Evolutionary conservation across 2,113 vertebrate species (phyloP).

Genomic region (Aspidoscelis tigris): DNA sequence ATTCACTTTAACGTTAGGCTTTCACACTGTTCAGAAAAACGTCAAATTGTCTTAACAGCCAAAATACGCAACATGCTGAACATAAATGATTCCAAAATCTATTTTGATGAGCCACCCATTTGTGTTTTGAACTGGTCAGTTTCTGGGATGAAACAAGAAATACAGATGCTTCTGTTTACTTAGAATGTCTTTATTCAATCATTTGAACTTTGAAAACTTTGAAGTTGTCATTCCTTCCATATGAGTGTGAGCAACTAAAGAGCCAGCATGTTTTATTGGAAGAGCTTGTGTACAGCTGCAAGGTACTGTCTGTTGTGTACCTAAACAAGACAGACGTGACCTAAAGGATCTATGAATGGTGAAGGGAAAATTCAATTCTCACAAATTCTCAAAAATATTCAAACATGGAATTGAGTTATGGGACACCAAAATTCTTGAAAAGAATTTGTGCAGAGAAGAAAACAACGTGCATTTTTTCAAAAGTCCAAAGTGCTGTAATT

Average conservation of each 20-base stretch:
- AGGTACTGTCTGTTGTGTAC: constrained; percentile 14
- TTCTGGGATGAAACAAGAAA: constrained; percentile 46
- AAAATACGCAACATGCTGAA: constrained; percentile 31
- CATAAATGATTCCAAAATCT: constrained; percentile 3
- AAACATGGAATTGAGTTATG: constrained; percentile 50
- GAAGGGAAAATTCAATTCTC: constrained; percentile 63
- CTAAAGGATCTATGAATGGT: constrained; percentile 14
- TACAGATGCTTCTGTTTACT: constrained; percentile 10
- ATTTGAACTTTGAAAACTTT: constrained; percentile 69
- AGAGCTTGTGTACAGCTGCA: constrained; percentile 40
- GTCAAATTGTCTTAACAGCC: constrained; percentile 27
- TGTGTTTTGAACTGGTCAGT: constrained; percentile 15
- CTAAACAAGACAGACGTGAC: constrained; percentile 34
- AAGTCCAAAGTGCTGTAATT: constrained; percentile 66
- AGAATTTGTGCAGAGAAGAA: constrained; percentile 39
- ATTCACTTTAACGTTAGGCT: constrained; percentile 27
- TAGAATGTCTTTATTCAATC: neutral
- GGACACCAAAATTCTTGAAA: constrained; percentile 27
- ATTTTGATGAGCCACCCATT: neutral
- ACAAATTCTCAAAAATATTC: constrained; percentile 63
- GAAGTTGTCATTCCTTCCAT: constrained; percentile 54
- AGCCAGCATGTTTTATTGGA: constrained; percentile 24
- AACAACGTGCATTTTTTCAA: constrained; percentile 52
- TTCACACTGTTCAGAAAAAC: constrained; percentile 32
- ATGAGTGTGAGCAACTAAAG: constrained; percentile 44